Evolutionary conservation across 1,140 invertebrate genomes (phyloP).

Genomic region (Pseudomyrmex flavicornis): DNA sequence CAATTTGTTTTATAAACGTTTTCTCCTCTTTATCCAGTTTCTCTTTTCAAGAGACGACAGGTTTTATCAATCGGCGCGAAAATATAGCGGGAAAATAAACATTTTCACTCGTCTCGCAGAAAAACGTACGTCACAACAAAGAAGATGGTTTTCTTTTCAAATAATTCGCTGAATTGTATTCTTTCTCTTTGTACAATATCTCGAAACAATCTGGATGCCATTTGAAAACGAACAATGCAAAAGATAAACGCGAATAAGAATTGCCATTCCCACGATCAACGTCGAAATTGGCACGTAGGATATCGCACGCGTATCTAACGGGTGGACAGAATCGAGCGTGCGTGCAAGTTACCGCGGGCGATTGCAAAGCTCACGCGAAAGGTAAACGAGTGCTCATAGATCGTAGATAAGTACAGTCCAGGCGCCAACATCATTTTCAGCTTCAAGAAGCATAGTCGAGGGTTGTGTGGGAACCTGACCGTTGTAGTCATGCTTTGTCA

Average conservation of each 20-base stretch:
- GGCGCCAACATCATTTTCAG: constrained; percentile 66
- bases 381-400: constrained; percentile 66
- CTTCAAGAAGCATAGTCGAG: constrained; percentile 25
- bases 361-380: constrained; percentile 50
- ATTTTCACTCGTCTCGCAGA: not conserved
- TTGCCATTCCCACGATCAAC: constrained; percentile 56
- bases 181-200: too few species aligned
- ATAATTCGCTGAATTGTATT: not conserved
- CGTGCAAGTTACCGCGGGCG: constrained; percentile 21
- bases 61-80: not conserved
- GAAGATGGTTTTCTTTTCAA: not conserved
- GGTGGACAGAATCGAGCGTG: constrained; percentile 40
- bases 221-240: constrained; percentile 14
- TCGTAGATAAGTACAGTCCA: constrained; percentile 72
- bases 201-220: not conserved
- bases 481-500: constrained; percentile 59
- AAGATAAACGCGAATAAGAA: constrained; percentile 32
- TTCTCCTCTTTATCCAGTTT: not conserved
- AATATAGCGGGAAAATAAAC: not conserved
- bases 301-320: constrained; percentile 21
- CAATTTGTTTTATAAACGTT: constrained; percentile 21
- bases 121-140: too few species aligned
- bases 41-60: not conserved
- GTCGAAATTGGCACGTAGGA: constrained; percentile 30
- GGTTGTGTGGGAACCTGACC: constrained; percentile 66